Conservation (phyloP, 2,888 invertebrate genomes). For the Ennomos quercinarius region DNA sequence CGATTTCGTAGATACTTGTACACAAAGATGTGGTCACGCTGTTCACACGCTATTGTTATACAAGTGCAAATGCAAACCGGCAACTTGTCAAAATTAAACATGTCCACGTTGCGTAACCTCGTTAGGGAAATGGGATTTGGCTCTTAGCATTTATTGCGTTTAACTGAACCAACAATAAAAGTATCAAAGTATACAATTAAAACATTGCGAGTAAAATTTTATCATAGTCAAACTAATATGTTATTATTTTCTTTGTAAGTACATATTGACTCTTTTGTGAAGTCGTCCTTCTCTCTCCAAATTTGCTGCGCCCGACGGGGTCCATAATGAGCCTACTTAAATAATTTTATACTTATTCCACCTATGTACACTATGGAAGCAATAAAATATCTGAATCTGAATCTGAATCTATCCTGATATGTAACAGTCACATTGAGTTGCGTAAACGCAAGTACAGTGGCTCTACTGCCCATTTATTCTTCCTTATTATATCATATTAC, state of each 20-base stretch:
- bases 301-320: too few relatives aligned
- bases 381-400: too few relatives aligned
- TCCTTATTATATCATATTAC: constrained; percentile 1
- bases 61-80: constrained; percentile 55
- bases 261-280: too few relatives aligned
- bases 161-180: constrained; percentile 19
- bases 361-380: too few relatives aligned
- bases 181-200: too few relatives aligned
- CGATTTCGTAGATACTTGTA: constrained; percentile 59
- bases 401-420: too few relatives aligned
- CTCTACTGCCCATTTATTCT: constrained; percentile 23
- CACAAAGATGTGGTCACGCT: constrained; percentile 64
- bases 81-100: constrained; percentile 54
- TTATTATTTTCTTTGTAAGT: too few relatives aligned
- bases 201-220: too few relatives aligned
- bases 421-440: constrained; percentile 23
- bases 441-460: constrained; percentile 17
- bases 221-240: too few relatives aligned
- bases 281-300: too few relatives aligned
- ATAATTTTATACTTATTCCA: too few relatives aligned
- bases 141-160: constrained; percentile 22
- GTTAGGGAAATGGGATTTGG: constrained; percentile 48
- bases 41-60: constrained; percentile 71
- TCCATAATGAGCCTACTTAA: too few relatives aligned
- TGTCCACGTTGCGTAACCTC: constrained; percentile 59